phyloP scores from a whole-genome alignment of 2,113 vertebrate species.

The Ciconia stormi region DNA sequence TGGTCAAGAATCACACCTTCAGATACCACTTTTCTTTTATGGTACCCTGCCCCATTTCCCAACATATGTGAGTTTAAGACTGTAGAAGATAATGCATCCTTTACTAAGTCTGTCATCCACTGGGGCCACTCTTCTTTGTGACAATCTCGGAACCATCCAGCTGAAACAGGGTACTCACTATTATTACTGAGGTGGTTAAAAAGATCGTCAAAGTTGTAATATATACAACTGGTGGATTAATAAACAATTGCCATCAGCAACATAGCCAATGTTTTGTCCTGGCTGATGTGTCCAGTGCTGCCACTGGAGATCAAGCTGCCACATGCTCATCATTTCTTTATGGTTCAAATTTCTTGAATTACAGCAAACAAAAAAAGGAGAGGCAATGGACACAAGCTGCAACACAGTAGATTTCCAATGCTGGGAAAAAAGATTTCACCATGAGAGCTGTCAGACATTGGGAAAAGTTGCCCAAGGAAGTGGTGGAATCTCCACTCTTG shows the following conservation, averaged over 20 bases:
- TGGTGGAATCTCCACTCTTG: neutral
- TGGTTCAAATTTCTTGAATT: neutral
- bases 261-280: neutral
- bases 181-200: neutral
- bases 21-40: neutral
- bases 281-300: neutral
- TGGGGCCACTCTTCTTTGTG: neutral
- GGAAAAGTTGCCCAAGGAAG: neutral
- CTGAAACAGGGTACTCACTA: neutral
- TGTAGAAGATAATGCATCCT: neutral
- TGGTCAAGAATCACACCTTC: neutral
- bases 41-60: neutral
- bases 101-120: neutral
- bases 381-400: neutral
- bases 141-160: neutral
- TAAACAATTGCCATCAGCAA: neutral
- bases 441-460: neutral
- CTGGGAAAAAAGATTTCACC: neutral
- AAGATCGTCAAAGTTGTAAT: neutral
- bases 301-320: neutral
- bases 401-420: neutral
- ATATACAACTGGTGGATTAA: neutral
- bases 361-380: neutral
- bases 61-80: neutral
- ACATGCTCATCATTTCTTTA: neutral